A percentile compares a stretch with the other conserved stretches of the same genome.
phyloP scores from a whole-genome alignment of 2,113 vertebrate species.

The Zosterops hypoxanthus region DNA sequence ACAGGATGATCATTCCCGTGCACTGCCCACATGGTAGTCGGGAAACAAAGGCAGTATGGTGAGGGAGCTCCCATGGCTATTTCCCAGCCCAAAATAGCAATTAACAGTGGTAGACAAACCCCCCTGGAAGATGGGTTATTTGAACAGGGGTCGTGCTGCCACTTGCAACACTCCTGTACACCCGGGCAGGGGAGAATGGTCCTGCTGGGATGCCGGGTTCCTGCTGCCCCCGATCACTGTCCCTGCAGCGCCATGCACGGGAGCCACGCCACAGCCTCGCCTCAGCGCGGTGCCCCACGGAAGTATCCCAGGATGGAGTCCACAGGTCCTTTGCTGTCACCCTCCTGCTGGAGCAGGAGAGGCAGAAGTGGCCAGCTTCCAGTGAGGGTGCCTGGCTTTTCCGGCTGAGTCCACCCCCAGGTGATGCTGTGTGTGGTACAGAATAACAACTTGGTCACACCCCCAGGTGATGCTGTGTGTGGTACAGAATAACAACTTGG shows the following conservation, averaged over 20 bases:
- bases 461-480: too few relatives aligned
- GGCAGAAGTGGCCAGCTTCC: background rate
- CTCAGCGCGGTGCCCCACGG: background rate
- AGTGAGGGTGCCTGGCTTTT: background rate
- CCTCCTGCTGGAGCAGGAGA: background rate
- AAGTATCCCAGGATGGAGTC: background rate
- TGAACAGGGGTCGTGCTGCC: accelerated
- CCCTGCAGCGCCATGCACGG: accelerated
- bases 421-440: accelerated
- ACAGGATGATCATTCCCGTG: accelerated
- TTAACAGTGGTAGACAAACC: background rate
- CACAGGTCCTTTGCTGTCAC: accelerated
- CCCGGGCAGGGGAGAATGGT: background rate
- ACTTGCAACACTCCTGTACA: accelerated
- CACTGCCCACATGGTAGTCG: accelerated
- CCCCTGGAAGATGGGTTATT: background rate
- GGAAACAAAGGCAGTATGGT: background rate
- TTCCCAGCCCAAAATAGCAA: background rate
- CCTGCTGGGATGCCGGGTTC: background rate
- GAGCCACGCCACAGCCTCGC: background rate
- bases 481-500: background rate
- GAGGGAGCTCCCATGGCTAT: background rate
- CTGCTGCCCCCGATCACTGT: background rate
- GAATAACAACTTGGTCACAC: background rate
- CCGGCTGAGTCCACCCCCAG: background rate